A percentile compares a stretch with the other conserved stretches of the same genome.
These are phyloP conservation scores for Drosophila lutescens DNA, from an alignment of 2,888 invertebrate species.

Conservation along the genomic window DNA sequence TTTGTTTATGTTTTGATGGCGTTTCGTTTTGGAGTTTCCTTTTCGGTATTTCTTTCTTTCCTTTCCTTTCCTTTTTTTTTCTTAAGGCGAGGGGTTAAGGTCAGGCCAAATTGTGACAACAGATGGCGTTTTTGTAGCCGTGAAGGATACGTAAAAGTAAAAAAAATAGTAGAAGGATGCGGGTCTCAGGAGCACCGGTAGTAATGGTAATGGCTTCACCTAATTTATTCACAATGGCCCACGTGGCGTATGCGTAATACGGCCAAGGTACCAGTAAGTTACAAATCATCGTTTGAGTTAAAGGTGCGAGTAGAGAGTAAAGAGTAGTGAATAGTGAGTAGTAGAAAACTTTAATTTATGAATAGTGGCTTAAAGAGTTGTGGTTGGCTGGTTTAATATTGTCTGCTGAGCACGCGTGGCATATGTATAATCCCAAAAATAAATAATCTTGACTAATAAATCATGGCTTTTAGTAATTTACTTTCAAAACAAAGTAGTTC, in stretches of 20 bases:
- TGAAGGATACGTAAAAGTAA: background rate
- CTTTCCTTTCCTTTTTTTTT: background rate
- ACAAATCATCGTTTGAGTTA: constrained; percentile 27
- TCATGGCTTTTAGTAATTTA: background rate
- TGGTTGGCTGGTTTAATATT: background rate
- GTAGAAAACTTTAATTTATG: constrained; percentile 12
- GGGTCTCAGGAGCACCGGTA: constrained; percentile 29
- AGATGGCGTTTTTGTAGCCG: constrained; percentile 60
- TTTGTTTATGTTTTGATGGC: constrained; percentile 56
- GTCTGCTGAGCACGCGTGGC: background rate
- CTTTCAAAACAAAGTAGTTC: background rate
- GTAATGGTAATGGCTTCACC: constrained; percentile 63
- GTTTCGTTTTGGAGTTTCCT: constrained; percentile 24
- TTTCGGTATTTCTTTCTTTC: constrained; percentile 6
- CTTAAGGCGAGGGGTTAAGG: constrained; percentile 69
- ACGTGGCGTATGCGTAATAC: constrained; percentile 53
- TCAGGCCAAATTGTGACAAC: constrained; percentile 56
- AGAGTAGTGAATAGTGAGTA: too few species aligned
- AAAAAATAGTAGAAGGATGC: constrained; percentile 3
- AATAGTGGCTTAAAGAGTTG: constrained; percentile 4
- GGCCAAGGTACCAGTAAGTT: constrained; percentile 14
- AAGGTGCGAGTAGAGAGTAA: constrained; percentile 4
- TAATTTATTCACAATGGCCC: constrained; percentile 60
- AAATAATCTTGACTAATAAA: background rate
- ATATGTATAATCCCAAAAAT: background rate